Evolutionary conservation across 2,797 vertebrate species (phyloP), one percentile per base, ranked within the genome.

Genomic region (Danio kyathit): DNA sequence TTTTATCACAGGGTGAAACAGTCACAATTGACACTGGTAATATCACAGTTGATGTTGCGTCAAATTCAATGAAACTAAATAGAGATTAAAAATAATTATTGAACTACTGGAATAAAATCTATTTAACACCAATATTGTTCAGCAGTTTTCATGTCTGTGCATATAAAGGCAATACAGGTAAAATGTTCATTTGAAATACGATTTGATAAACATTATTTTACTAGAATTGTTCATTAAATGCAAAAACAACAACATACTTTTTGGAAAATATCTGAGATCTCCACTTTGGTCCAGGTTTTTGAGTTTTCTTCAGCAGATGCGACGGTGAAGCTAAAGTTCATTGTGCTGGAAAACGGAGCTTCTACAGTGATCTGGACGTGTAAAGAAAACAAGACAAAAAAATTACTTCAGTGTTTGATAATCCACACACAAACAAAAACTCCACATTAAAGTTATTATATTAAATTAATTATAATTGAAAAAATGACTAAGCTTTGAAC

Each of bases 301-400:
- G 11, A 38, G n/a, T 73, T n/a, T 19, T 84, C 14, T 64, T 66
- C 52, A 52, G 41, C 46, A 59, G 48, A 48, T 7, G n/a, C 17
- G 16, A 52, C 72, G 74, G 59, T 81, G n/a, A 46, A 17, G 44
- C 88, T 91, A 90, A 12, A 94, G 85, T 13, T 93, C 94, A 16
- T 87, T 21, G 0, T 77, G 89, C 59, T 81, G 57, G 43, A 73
- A 73, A 63, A 86, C 73, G 64, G 64, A 44, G 48, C 82, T 74
- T 88, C 76, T 80, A 83, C 95, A 93, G 84, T 91, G 85, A 66
- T 85, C 94, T 95, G 88, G 77, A 85, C 79, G 38, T 54, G 80
- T 81, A 81, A 86, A 79, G 52, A 89, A 7, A 84, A 59, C 60
- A 41, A 85, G 43, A 74, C 16, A 19, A 6, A 13, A 72, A 2